Conservation (phyloP, 1,140 invertebrate species). For the Leptoteleia sp. region DNA sequence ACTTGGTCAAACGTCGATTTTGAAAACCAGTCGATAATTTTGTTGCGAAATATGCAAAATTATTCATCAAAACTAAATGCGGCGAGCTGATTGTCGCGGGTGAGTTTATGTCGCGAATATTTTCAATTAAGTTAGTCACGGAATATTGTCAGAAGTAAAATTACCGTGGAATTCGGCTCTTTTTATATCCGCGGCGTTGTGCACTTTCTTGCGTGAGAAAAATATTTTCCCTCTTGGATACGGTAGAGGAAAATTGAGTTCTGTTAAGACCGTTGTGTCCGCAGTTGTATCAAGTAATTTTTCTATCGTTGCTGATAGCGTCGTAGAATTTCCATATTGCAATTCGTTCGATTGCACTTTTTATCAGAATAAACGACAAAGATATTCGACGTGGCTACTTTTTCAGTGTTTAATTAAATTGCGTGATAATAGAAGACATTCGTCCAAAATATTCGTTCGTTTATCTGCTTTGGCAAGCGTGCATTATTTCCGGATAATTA, state of each 20-base stretch:
- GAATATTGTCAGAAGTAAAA: conserved; percentile 39
- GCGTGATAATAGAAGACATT: conserved; percentile 31
- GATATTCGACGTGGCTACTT: background rate
- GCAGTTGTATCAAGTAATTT: conserved; percentile 34
- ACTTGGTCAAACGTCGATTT: conserved; percentile 21
- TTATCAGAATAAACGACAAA: conserved; percentile 25
- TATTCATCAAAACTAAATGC: conserved; percentile 57
- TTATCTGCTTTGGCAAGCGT: too few species aligned
- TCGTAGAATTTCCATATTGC: conserved; percentile 23
- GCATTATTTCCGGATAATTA: too few species aligned
- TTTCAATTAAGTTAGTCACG: conserved; percentile 50
- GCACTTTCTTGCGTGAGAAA: conserved; percentile 13
- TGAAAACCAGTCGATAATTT: conserved; percentile 38
- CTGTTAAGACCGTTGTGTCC: conserved; percentile 34
- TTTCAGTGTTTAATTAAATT: conserved; percentile 33
- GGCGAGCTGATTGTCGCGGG: conserved; percentile 21
- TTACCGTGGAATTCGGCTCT: conserved; percentile 38
- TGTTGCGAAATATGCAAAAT: conserved; percentile 45
- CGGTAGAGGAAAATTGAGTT: conserved; percentile 44
- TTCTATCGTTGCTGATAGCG: conserved; percentile 20
- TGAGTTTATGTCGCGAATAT: conserved; percentile 34
- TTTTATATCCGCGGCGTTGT: conserved; percentile 6
- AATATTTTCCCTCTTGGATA: conserved; percentile 24
- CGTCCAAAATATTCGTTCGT: too few species aligned
- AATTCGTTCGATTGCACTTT: conserved; percentile 24